A percentile compares a stretch with the other conserved stretches of the same genome.
phyloP scores from a whole-genome alignment of 2,888 invertebrate genomes.

The Tachystola acroxantha region DNA sequence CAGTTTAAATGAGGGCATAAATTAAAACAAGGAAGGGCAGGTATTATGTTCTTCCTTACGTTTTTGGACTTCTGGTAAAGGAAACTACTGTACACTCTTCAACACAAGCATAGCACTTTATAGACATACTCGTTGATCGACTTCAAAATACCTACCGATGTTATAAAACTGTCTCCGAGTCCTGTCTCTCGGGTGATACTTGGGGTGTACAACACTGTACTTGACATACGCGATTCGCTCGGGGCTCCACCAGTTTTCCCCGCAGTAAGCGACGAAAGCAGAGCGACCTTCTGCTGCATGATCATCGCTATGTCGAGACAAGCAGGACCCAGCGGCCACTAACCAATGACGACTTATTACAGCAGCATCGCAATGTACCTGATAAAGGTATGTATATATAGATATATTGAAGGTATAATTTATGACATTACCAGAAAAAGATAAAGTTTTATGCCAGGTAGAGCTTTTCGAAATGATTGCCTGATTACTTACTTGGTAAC shows the following conservation, averaged over 20 bases:
- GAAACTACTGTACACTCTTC: no score
- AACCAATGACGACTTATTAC: constrained; percentile 59
- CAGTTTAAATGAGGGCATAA: background rate
- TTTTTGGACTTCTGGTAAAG: no score
- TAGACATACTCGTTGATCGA: no score
- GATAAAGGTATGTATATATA: no score
- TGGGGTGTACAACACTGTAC: constrained; percentile 50
- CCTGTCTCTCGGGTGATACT: constrained; percentile 36
- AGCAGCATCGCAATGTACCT: constrained; percentile 63
- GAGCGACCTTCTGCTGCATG: constrained; percentile 35
- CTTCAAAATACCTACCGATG: constrained; percentile 48
- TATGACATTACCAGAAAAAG: no score
- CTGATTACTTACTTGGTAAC: constrained; percentile 45
- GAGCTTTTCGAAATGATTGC: no score
- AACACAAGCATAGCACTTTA: no score
- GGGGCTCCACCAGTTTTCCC: constrained; percentile 48
- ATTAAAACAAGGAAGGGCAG: no score
- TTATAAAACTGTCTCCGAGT: constrained; percentile 46
- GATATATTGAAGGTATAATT: no score
- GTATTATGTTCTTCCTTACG: no score
- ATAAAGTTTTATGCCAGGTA: no score
- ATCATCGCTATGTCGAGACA: constrained; percentile 44
- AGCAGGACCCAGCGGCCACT: constrained; percentile 51
- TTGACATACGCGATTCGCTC: constrained; percentile 56
- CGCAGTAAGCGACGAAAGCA: constrained; percentile 56